phyloP scores from a whole-genome alignment of 2,888 invertebrate species.

The Argyresthia goedartella region DNA sequence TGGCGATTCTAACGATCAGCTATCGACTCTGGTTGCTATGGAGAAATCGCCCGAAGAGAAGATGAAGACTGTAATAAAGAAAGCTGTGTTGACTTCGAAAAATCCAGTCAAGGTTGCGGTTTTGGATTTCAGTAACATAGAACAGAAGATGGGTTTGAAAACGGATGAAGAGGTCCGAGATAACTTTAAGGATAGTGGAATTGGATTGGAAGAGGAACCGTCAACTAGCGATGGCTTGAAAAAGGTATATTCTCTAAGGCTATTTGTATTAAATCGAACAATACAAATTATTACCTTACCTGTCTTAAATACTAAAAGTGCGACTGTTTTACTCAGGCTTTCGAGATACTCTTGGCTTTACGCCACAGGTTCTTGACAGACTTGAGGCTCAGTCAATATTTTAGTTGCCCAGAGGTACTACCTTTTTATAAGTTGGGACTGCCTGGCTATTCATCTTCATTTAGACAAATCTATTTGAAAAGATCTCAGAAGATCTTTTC shows the following conservation, averaged over 20 bases:
- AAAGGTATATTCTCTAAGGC: constrained; percentile 37
- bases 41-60: constrained; percentile 51
- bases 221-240: constrained; percentile 37
- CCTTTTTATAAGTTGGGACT: too few species aligned
- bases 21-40: constrained; percentile 46
- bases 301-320: too few species aligned
- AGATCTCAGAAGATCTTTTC: too few species aligned
- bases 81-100: constrained; percentile 47
- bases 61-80: constrained; percentile 58
- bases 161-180: constrained; percentile 39
- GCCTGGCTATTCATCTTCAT: too few species aligned
- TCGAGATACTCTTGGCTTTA: too few species aligned
- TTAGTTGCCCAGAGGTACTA: too few species aligned
- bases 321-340: too few species aligned
- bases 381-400: too few species aligned
- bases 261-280: too few species aligned
- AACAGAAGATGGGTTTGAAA: constrained; percentile 30
- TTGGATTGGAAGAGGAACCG: constrained; percentile 45
- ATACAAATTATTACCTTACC: too few species aligned
- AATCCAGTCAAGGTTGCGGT: constrained; percentile 49
- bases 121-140: constrained; percentile 35
- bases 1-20: constrained; percentile 42
- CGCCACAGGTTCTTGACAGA: too few species aligned
- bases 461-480: too few species aligned
- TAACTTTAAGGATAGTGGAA: constrained; percentile 56